Base-by-base conservation (phyloP, 2,888 invertebrate species). In the Drosophila meridionalis region DNA sequence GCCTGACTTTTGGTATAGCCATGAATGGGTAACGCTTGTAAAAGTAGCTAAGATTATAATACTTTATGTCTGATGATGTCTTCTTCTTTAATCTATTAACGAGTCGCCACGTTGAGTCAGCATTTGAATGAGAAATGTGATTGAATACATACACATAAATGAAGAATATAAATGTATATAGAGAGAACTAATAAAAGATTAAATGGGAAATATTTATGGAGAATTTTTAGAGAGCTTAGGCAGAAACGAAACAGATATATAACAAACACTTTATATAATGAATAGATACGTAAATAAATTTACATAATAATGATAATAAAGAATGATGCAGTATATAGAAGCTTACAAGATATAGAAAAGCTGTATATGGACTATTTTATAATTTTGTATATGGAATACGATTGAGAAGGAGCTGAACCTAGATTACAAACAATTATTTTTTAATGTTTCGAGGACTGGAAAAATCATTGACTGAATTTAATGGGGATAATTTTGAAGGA, bases 11-110 rank as follows among this genome's bases (percentile, higher is more conserved):
- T 55, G 57, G 73, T 67, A 59, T 69, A 67, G n/a, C 2, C 61
- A 69, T 80, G 73, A 80, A 80, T 80, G 79, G 76, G 47, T 57
- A 60, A 68, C 65, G 73, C 73, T 80, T 79, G 76, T 80, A 57
- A 62, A 52, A 73, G 69, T 80, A 69, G 62, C 60, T n/a, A 56
- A 72, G 76, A 78, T 72, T 79, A 71, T 57, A 52, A 50, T 67
- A 48, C 47, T 67, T 53, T 26, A 30, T 56, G 60, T 55, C 36
- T 43, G 72, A 65, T 72, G 76, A 79, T 76, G 76, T 63, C 72
- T 52, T 52, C 52, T 20, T 68, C 62, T 62, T 80, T 69, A 70
- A 79, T 69, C 73, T 62, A 73, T 52, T 52, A 64, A 73, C 63
- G 45, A 72, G 64, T 43, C 43, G 20, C 12, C 14, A 45, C 11